Percentiles rank a stretch among this genome's conserved stretches.
Conservation (phyloP, 2,888 invertebrate species). For the Mycalesis mineus region DNA sequence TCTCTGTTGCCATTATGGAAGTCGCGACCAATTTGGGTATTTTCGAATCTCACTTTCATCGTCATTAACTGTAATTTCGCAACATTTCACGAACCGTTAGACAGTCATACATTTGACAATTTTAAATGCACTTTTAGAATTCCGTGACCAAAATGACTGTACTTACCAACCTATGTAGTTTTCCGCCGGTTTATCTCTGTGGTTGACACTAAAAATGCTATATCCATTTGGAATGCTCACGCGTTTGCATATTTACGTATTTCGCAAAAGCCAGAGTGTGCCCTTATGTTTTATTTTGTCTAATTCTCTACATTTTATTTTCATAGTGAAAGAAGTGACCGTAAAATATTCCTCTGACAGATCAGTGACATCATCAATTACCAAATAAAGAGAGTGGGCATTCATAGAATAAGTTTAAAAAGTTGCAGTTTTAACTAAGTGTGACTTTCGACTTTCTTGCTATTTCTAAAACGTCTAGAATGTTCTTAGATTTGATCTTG, state of each 20-base stretch:
- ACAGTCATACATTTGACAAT: conserved; percentile 25
- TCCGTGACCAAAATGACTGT: background rate
- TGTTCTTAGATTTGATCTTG: no score
- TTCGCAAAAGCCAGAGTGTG: no score
- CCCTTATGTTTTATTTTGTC: no score
- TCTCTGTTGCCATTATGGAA: conserved; percentile 7
- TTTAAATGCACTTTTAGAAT: conserved; percentile 8
- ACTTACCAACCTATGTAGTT: background rate
- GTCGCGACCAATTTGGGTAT: conserved; percentile 52
- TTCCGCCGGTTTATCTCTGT: background rate
- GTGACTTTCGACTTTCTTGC: no score
- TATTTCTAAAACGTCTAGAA: no score
- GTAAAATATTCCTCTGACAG: no score
- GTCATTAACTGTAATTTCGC: conserved; percentile 64
- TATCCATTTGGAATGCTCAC: background rate
- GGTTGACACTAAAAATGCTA: background rate
- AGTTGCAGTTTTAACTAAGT: no score
- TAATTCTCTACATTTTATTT: no score
- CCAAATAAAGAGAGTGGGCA: no score
- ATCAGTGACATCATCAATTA: no score
- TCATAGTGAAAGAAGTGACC: no score
- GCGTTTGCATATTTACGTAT: background rate
- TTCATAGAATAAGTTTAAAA: no score
- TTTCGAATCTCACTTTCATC: conserved; percentile 47
- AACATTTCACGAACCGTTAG: conserved; percentile 65